Percentiles rank a stretch among this genome's conserved stretches.
Evolutionary conservation across 2,113 vertebrate species (phyloP).

Genomic region (Leptosomus discolor): DNA sequence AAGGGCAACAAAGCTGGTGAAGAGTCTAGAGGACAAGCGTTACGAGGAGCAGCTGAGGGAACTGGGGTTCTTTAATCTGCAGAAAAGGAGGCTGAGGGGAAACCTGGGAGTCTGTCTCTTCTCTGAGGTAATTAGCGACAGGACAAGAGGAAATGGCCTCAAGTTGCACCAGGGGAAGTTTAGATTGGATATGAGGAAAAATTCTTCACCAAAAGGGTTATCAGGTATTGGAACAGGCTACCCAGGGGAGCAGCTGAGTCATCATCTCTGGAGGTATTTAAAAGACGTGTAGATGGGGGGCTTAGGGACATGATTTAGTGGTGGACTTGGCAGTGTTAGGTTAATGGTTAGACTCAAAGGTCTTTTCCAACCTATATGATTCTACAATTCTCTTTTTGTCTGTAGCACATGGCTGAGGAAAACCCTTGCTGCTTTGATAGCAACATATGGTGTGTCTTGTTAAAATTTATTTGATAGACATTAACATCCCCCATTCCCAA

Average conservation of each 20-base stretch:
- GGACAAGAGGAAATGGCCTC: background rate
- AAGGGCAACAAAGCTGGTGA: background rate
- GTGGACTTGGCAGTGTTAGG: background rate
- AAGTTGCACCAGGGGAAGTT: too few relatives aligned
- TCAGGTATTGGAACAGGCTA: background rate
- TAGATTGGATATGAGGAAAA: background rate
- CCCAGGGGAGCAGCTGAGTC: background rate
- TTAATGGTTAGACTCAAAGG: background rate
- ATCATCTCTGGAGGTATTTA: background rate
- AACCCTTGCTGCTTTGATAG: background rate
- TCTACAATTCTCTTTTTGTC: background rate
- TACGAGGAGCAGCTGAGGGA: background rate
- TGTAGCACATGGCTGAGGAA: background rate
- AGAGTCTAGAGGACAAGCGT: background rate
- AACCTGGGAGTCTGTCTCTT: background rate
- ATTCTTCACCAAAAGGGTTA: background rate
- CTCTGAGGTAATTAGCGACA: background rate
- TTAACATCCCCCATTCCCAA: background rate
- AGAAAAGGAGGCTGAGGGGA: background rate
- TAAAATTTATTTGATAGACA: background rate
- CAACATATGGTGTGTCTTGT: background rate
- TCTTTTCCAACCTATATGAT: background rate
- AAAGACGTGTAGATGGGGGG: background rate
- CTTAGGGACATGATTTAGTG: background rate
- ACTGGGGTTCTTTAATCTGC: background rate